These are phyloP conservation scores for Polymixis lichenea DNA, from an alignment of 2,888 invertebrate species.

Conservation along the genomic window DNA sequence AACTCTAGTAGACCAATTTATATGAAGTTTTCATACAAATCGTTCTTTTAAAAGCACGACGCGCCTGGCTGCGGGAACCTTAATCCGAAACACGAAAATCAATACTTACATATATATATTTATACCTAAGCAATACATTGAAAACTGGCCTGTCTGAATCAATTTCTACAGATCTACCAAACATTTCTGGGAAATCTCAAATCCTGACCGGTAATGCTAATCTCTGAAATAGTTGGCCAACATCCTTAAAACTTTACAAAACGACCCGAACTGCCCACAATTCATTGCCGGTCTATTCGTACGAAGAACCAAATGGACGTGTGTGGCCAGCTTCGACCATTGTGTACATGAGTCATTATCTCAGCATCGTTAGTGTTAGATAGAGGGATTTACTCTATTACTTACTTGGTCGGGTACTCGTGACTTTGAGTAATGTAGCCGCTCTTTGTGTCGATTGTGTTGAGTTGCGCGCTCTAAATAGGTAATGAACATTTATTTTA, in stretches of 20 bases:
- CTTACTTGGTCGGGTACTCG: slow-evolving; percentile 30
- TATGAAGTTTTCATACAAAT: too few relatives aligned
- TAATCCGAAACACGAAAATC: not conserved
- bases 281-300: slow-evolving; percentile 1
- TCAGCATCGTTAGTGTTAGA: slow-evolving; percentile 40
- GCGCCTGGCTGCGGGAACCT: too few relatives aligned
- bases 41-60: too few relatives aligned
- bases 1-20: too few relatives aligned
- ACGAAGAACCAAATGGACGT: slow-evolving; percentile 3
- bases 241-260: slow-evolving; percentile 32
- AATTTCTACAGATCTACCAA: slow-evolving; percentile 1
- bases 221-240: not conserved
- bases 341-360: slow-evolving; percentile 37
- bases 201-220: not conserved
- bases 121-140: not conserved
- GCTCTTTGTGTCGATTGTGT: slow-evolving; percentile 33
- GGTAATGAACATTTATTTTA: slow-evolving; percentile 21
- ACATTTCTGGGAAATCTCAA: slow-evolving; percentile 6
- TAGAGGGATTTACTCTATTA: slow-evolving; percentile 52
- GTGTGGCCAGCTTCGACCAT: slow-evolving; percentile 24
- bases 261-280: slow-evolving; percentile 4
- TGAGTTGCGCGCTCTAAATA: slow-evolving; percentile 5
- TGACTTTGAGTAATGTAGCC: slow-evolving; percentile 55
- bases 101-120: not conserved
- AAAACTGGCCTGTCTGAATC: not conserved